A percentile compares a stretch with the other conserved stretches of the same genome.
Evolutionary conservation across 2,888 invertebrate species (phyloP).

Genomic region (Arge pagana): DNA sequence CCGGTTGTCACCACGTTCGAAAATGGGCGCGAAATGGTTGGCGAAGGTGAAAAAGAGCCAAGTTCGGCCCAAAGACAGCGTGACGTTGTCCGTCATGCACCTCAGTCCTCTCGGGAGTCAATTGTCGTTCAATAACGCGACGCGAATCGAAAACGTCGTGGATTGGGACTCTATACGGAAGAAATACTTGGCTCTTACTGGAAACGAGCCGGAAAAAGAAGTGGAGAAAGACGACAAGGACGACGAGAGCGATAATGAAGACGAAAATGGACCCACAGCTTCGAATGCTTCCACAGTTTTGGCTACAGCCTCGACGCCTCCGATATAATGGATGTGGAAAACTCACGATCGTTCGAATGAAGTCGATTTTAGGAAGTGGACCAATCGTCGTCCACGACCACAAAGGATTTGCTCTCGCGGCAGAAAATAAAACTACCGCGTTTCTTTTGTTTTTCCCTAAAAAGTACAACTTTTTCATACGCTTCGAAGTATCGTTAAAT

Average conservation of each 20-base stretch:
- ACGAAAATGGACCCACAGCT: slow-evolving; percentile 43
- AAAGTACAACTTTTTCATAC: too few relatives aligned
- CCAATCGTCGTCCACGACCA: too few relatives aligned
- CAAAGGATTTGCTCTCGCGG: too few relatives aligned
- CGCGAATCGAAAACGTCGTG: slow-evolving; percentile 86
- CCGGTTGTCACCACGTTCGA: slow-evolving; percentile 59
- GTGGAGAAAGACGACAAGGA: slow-evolving; percentile 48
- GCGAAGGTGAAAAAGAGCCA: slow-evolving; percentile 61
- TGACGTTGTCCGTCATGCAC: slow-evolving; percentile 79
- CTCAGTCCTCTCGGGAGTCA: slow-evolving; percentile 85
- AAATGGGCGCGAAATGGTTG: slow-evolving; percentile 62
- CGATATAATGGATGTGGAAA: slow-evolving; percentile 36
- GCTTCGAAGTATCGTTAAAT: too few relatives aligned
- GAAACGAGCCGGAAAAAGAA: slow-evolving; percentile 64
- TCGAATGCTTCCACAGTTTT: slow-evolving; percentile 47
- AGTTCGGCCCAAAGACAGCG: slow-evolving; percentile 64
- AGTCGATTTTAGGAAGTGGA: too few relatives aligned
- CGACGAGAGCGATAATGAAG: slow-evolving; percentile 47
- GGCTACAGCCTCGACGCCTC: slow-evolving; percentile 43
- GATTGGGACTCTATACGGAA: slow-evolving; percentile 93
- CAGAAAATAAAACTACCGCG: too few relatives aligned
- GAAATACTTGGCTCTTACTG: slow-evolving; percentile 80
- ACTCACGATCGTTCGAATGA: slow-evolving; percentile 20
- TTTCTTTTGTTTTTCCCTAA: too few relatives aligned
- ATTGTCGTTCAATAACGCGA: slow-evolving; percentile 77